A percentile compares a stretch with the other conserved stretches of the same genome.
phyloP scores from a whole-genome alignment of 1,140 invertebrate species.

The Adoxophyes honmai region DNA sequence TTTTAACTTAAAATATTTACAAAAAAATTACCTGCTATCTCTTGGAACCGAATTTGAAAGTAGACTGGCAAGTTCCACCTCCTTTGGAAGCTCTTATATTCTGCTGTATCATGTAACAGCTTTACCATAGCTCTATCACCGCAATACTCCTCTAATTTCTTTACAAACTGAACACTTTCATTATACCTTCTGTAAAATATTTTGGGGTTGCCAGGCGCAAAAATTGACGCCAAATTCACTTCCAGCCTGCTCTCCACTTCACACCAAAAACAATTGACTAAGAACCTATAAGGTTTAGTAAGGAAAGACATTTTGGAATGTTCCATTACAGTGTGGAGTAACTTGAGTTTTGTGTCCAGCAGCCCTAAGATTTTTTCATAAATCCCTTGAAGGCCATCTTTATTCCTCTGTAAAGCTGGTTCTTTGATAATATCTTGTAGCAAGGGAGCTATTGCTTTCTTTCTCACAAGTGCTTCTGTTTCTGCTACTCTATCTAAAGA shows the following conservation, averaged over 20 bases:
- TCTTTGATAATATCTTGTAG: conserved; percentile 88
- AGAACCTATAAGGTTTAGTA: conserved; percentile 89
- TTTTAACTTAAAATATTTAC: too few relatives aligned
- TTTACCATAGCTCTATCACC: conserved; percentile 74
- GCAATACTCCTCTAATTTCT: conserved; percentile 84
- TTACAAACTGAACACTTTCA: conserved; percentile 88
- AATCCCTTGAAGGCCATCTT: conserved; percentile 85
- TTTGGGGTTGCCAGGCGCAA: conserved; percentile 94
- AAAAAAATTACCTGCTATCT: conserved; percentile 83
- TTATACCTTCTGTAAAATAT: conserved; percentile 90
- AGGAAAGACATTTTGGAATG: conserved; percentile 78
- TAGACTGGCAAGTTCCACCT: conserved; percentile 97
- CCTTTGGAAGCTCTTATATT: conserved; percentile 85
- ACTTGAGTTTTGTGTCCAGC: conserved; percentile 81
- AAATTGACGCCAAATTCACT: conserved; percentile 87
- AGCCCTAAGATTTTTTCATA: conserved; percentile 86
- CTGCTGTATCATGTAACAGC: conserved; percentile 79
- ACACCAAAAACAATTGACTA: conserved; percentile 93
- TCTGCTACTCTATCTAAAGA: conserved; percentile 82
- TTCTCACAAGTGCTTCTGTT: conserved; percentile 84
- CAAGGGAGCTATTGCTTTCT: conserved; percentile 84
- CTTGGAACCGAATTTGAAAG: conserved; percentile 95
- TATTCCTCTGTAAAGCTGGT: conserved; percentile 82
- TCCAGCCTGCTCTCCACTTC: conserved; percentile 89
- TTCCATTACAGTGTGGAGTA: conserved; percentile 79